Percentiles rank a stretch among this genome's conserved stretches.
These are phyloP conservation scores for Manacus vitellinus DNA, from an alignment of 2,113 vertebrate species.

Conservation along the genomic window DNA sequence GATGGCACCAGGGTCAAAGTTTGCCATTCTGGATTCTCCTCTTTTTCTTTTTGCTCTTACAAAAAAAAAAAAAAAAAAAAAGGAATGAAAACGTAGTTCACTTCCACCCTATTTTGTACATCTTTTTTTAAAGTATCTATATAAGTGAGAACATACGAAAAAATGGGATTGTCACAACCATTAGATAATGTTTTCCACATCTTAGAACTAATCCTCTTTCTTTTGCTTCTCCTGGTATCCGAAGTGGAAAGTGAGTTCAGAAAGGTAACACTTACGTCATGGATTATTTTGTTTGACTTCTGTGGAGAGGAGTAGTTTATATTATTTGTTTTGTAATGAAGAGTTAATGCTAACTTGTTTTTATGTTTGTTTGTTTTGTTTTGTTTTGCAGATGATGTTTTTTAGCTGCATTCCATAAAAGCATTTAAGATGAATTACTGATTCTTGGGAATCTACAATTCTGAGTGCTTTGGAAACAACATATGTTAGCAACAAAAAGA, in stretches of 20 bases:
- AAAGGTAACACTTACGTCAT: not conserved
- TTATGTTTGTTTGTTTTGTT: not conserved
- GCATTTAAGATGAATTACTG: not conserved
- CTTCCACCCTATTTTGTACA: not conserved
- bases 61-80: not conserved
- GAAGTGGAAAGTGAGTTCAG: not conserved
- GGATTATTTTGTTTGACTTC: not conserved
- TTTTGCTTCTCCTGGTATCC: not conserved
- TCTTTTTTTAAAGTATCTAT: not conserved
- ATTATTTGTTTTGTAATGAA: not conserved
- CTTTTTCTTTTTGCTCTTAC: not conserved
- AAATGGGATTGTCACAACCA: not conserved
- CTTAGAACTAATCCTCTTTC: not conserved
- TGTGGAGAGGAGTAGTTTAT: not conserved
- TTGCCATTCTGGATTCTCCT: not conserved
- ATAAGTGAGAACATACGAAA: not conserved
- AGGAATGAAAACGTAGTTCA: not conserved
- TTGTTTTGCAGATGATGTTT: not conserved
- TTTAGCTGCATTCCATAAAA: not conserved
- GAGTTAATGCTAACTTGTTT: not conserved
- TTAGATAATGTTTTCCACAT: not conserved
- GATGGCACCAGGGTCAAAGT: not conserved
- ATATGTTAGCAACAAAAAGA: not conserved
- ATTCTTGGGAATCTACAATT: not conserved
- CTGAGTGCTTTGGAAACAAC: not conserved